Conservation (phyloP, 2,797 vertebrate species). For the Botia almorhae region DNA sequence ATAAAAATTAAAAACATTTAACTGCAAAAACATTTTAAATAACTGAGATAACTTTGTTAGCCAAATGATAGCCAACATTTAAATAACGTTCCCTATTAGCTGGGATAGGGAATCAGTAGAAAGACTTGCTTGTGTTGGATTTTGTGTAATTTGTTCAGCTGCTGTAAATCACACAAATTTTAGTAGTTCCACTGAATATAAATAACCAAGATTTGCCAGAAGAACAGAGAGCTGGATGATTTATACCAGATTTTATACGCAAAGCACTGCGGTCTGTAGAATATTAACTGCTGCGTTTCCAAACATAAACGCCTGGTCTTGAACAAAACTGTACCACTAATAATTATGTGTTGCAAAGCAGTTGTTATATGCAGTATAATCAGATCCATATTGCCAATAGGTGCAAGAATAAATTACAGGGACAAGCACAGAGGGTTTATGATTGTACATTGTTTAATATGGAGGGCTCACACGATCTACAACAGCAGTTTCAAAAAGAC, state of each 20-base stretch:
- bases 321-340: background rate
- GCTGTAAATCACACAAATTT: background rate
- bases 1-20: too few species aligned
- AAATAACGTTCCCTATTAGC: too few species aligned
- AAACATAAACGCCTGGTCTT: background rate
- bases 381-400: background rate
- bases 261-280: conserved; percentile 2
- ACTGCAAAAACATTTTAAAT: too few species aligned
- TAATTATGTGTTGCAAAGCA: background rate
- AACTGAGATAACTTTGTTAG: too few species aligned
- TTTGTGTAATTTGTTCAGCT: background rate
- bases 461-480: background rate
- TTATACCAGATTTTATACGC: background rate
- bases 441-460: background rate
- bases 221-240: background rate
- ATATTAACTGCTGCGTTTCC: background rate
- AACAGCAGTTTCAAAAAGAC: too few species aligned
- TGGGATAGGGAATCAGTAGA: conserved; percentile 1
- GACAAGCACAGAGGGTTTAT: background rate
- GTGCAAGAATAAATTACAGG: background rate
- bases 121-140: background rate
- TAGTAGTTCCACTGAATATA: background rate
- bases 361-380: background rate
- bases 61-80: too few species aligned
- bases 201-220: background rate